Percentiles rank a stretch among this genome's conserved stretches.
Conservation (phyloP, 23 tunicate genomes). For the Ciona savignyi region DNA sequence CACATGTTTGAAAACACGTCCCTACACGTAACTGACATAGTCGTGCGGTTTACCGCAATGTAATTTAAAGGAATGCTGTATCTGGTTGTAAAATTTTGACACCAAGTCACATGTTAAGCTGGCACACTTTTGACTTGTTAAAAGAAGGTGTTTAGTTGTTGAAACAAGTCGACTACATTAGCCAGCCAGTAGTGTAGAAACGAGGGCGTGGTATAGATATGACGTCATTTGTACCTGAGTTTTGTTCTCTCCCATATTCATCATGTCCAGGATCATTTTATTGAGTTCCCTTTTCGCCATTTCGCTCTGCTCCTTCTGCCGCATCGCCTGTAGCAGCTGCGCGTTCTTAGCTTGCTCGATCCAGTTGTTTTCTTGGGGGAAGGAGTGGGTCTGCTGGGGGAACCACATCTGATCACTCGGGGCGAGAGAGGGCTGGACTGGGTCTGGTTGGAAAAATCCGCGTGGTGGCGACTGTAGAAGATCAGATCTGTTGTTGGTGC, state of each 20-base stretch:
- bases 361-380: background rate
- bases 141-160: no score
- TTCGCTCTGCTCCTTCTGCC: slow-evolving; percentile 46
- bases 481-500: slow-evolving; percentile 5
- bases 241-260: slow-evolving; percentile 21
- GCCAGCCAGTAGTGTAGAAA: no score
- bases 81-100: no score
- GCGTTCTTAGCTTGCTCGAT: slow-evolving; percentile 5
- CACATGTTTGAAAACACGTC: no score
- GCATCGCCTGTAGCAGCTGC: slow-evolving; percentile 16
- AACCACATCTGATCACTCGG: background rate
- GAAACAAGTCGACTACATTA: no score
- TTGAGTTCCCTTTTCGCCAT: slow-evolving; percentile 29
- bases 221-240: no score
- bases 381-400: slow-evolving; percentile 6
- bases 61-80: no score
- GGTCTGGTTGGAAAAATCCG: background rate
- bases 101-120: no score
- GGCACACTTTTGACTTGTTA: no score
- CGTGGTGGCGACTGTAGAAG: background rate
- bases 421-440: background rate
- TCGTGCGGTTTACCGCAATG: no score
- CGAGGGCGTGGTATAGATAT: no score
- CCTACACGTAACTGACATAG: no score
- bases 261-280: slow-evolving; percentile 20